Percentiles rank a stretch among this genome's conserved stretches.
These are phyloP conservation scores for Eupithecia abbreviata DNA, from an alignment of 2,888 invertebrate genomes.

Conservation along the genomic window DNA sequence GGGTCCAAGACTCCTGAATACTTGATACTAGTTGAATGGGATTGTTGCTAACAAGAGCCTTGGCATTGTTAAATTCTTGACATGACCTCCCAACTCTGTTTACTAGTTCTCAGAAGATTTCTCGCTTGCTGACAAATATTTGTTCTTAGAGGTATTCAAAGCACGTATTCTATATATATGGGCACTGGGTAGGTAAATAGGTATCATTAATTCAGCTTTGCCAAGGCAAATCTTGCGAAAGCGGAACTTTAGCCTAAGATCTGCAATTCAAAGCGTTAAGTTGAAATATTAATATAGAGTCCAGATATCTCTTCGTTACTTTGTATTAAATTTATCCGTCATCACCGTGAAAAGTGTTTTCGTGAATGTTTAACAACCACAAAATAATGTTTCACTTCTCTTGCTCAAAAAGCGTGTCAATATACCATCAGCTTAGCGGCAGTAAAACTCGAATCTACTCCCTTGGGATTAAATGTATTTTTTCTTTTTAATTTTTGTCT, in stretches of 20 bases:
- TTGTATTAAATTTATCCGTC: conserved; percentile 3
- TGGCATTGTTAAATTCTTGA: conserved; percentile 33
- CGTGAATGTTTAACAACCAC: neutral
- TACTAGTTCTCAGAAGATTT: conserved; percentile 32
- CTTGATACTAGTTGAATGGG: conserved; percentile 25
- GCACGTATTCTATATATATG: conserved; percentile 21
- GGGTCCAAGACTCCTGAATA: conserved; percentile 6
- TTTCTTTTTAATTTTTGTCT: too few relatives aligned
- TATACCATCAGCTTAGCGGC: too few relatives aligned
- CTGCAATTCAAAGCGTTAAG: conserved; percentile 2
- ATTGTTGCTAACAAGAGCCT: conserved; percentile 30
- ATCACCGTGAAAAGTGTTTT: conserved; percentile 5
- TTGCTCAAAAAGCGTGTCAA: too few relatives aligned
- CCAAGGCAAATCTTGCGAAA: neutral
- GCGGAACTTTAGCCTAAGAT: neutral
- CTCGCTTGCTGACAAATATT: conserved; percentile 37
- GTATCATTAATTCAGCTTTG: conserved; percentile 6
- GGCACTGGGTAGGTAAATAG: conserved; percentile 23
- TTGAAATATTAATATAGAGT: conserved; percentile 15
- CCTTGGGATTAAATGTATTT: too few relatives aligned
- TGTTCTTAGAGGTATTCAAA: conserved; percentile 37
- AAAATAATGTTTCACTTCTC: too few relatives aligned
- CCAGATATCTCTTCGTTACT: conserved; percentile 7
- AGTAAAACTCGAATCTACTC: too few relatives aligned
- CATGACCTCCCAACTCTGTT: conserved; percentile 32